phyloP scores from a whole-genome alignment of 1,140 invertebrate genomes.

The Steinernema khuongi region DNA sequence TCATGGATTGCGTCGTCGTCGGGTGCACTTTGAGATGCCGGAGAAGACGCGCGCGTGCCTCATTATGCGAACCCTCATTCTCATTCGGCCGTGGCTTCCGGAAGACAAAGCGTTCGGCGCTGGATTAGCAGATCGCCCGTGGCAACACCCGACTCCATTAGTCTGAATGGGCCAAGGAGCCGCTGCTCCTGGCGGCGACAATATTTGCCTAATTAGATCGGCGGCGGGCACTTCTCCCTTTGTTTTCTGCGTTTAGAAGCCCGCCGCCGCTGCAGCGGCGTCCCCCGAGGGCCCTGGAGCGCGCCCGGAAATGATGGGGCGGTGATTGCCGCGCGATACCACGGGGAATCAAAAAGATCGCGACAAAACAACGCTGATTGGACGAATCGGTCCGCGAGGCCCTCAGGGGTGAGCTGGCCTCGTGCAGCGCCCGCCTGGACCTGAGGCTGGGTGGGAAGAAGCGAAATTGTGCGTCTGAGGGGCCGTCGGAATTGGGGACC shows the following conservation, averaged over 20 bases:
- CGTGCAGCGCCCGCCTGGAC: too few species aligned
- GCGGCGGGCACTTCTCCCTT: background rate
- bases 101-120: too few species aligned
- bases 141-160: background rate
- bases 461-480: too few species aligned
- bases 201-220: constrained; percentile 6
- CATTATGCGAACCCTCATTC: background rate
- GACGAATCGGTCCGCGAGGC: too few species aligned
- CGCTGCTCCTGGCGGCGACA: background rate
- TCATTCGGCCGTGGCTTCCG: background rate
- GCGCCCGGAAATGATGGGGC: constrained; percentile 5
- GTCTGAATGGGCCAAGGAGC: background rate
- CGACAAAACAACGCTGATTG: constrained; percentile 8
- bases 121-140: background rate
- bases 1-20: too few species aligned
- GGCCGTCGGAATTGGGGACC: too few species aligned
- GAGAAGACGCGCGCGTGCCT: too few species aligned
- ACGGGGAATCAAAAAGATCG: background rate
- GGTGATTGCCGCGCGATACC: background rate
- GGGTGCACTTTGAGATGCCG: too few species aligned
- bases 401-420: too few species aligned
- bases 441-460: too few species aligned
- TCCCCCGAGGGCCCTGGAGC: background rate
- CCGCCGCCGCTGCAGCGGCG: too few species aligned
- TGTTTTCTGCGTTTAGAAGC: too few species aligned